Evolutionary conservation across 2,113 vertebrate species (phyloP), one percentile per base, ranked within the genome.

Genomic region (Nothocercus julius): DNA sequence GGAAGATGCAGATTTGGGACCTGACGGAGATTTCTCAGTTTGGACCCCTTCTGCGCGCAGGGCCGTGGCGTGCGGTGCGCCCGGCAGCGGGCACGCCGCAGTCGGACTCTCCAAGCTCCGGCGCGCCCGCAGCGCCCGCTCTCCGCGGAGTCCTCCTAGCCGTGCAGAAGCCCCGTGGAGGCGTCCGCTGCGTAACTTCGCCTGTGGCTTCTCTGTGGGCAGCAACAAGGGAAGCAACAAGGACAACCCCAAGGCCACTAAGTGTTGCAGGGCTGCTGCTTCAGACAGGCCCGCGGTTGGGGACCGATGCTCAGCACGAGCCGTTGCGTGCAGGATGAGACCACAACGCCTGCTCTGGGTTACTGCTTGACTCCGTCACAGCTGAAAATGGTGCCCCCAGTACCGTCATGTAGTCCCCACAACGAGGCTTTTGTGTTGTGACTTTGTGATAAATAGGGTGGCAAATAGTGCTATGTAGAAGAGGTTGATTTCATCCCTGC

Each of bases 21-120:
- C 61, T 72, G 79, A 81, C 82, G 70, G 20, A 53, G 34, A 81
- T 93, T 90, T 75, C 40, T 68, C 82, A 51, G 72, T 34, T 90
- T 67, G 77, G 79, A 80, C 75, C 82, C 63, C 15, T 45, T 15
- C 54, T 88, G 87, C 94, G 95, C 92, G 83, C 87, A 91, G 74
- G 67, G 63, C 34, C 82, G 22, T 3, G 49, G 92, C 78, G 53
- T 3, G 0, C 59, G 70, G 45, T 2, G 18, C 47, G 93, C 85
- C 75, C 85, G 85, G 42, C 54, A 14, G 7, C 40, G 51, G 78
- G 36, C 36, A 8, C 36, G 36, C 36, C 8, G 36, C 36, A 36
- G 36, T 36, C 36, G 36, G 36, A 36, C 36, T 36, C 36, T 14
- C 36, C 38, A 85, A 77, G 89, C 82, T 85, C 86, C 45, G 69